Evolutionary conservation across 2,888 invertebrate species (phyloP).

Genomic region (Dryococelus australis): DNA sequence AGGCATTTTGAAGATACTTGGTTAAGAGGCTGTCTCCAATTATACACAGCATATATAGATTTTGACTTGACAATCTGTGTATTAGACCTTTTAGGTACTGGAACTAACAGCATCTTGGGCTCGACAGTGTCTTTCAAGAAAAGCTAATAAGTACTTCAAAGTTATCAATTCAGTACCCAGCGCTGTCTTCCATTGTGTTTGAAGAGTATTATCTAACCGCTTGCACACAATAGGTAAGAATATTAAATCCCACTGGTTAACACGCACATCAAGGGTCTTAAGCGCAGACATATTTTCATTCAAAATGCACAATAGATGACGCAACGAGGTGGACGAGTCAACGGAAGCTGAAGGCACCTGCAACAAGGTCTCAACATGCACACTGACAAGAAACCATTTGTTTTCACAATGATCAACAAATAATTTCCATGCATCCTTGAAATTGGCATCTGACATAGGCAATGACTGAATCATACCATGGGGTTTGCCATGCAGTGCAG

Average conservation of each 20-base stretch:
- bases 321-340: neutral
- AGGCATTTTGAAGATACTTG: too few species aligned
- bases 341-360: neutral
- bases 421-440: neutral
- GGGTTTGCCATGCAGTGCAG: neutral
- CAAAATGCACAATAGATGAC: neutral
- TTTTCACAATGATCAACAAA: neutral
- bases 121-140: neutral
- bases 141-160: too few species aligned
- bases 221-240: neutral
- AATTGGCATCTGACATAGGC: neutral
- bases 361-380: neutral
- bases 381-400: too few species aligned
- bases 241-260: neutral
- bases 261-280: too few species aligned
- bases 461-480: too few species aligned
- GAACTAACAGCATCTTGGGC: neutral
- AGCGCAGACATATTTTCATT: too few species aligned
- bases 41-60: too few species aligned
- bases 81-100: neutral
- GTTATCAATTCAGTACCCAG: neutral
- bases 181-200: neutral
- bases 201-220: neutral
- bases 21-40: too few species aligned
- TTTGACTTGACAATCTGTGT: neutral